Evolutionary conservation across 2,113 vertebrate genomes (phyloP), one percentile per base, ranked within the genome.

Genomic region (Neofelis nebulosa): DNA sequence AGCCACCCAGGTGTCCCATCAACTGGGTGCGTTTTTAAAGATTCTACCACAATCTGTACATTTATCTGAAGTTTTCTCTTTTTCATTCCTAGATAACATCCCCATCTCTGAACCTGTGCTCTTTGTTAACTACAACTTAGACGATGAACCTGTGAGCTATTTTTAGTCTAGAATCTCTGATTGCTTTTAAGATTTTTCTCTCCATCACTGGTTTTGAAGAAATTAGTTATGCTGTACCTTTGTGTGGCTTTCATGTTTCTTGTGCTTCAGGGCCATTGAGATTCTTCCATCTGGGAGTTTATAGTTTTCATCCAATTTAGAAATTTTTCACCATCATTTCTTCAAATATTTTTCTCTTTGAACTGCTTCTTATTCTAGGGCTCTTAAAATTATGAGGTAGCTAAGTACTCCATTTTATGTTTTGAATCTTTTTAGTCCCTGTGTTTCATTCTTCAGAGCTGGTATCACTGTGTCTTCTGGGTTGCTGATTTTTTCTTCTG

Each of bases 161-260:
- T 45, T 76, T 45, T 7, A 12, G 38, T 29, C 73, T 29, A 41
- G 73, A 45, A 45, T 41, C 73, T 63, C 25, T 29, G 73, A 7
- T 27, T 76, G 25, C 25, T 87, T 82, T 65, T 81, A 41, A 18
- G 23, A 9, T 48, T 48, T 55, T 55, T 71, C 78, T 88, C 65
- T 55, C 29, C 5, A 9, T 73, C 16, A 21, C 52, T 63, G 11
- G 8, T 31, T 65, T 66, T 55, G 57, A 82, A 18, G 9, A 31
- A 63, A 52, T 66, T 23, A 1, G 3, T n/a, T 14, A 7, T 31
- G 9, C 3, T 13, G 25, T 31, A 0, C 3, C 5, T 55, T 41
- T 27, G 12, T 4, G 7, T 3, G 41, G 31, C 38, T 52, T 48
- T 15, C 12, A 12, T 36, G 5, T 71, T 63, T 4, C 48, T 41